These are phyloP conservation scores for Diploptera punctata DNA, from an alignment of 2,888 invertebrate genomes.

Conservation along the genomic window DNA sequence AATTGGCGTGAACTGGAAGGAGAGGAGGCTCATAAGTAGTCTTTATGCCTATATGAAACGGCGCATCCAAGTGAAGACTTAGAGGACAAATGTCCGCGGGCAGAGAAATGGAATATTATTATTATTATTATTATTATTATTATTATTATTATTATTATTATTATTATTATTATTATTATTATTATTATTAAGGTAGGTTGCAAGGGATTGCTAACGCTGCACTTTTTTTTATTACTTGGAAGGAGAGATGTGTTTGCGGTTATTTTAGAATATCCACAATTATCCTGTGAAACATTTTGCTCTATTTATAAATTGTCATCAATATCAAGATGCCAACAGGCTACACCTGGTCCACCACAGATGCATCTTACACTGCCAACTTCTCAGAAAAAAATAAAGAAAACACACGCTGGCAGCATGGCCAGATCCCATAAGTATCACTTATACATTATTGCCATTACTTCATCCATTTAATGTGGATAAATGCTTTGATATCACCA, in stretches of 20 bases:
- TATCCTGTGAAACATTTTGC: neutral
- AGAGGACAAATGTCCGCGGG: no score
- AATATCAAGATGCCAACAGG: neutral
- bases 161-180: no score
- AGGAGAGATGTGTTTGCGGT: neutral
- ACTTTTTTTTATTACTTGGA: neutral
- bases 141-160: neutral
- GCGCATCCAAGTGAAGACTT: no score
- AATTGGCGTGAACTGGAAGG: no score
- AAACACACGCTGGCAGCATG: neutral
- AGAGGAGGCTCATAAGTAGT: no score
- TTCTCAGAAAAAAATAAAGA: neutral
- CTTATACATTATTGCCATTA: no score
- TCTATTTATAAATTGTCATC: neutral
- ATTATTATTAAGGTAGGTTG: no score
- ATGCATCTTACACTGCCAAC: neutral
- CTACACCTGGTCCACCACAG: neutral
- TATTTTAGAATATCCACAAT: conserved; percentile 2
- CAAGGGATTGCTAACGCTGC: no score
- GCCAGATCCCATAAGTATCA: no score
- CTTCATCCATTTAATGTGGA: no score
- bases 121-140: neutral
- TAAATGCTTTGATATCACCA: no score
- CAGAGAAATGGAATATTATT: neutral
- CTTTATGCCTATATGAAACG: no score